Percentiles rank a stretch among this genome's conserved stretches.
phyloP scores from a whole-genome alignment of 2,797 vertebrate genomes.

The Otolemur crassicaudatus region DNA sequence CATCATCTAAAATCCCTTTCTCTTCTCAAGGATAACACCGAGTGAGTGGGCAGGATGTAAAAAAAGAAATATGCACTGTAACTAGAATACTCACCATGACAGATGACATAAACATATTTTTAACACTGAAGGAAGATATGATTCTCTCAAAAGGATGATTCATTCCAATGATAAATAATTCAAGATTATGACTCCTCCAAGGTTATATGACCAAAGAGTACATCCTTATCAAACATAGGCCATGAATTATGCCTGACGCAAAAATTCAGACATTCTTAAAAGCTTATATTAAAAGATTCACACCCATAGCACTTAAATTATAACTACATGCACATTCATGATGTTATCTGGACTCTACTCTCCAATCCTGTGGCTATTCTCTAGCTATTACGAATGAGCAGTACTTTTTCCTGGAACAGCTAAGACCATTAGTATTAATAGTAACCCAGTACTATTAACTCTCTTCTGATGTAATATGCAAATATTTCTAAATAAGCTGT shows the following conservation, averaged over 20 bases:
- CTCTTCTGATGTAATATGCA: neutral
- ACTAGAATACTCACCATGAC: neutral
- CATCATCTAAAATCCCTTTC: neutral
- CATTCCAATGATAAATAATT: conserved; percentile 20
- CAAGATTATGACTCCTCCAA: neutral
- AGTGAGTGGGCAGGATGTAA: conserved; percentile 23
- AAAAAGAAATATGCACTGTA: neutral
- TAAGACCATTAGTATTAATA: conserved; percentile 17
- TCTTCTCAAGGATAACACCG: conserved; percentile 22
- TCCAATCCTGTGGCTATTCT: neutral
- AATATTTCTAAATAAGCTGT: conserved; percentile 41
- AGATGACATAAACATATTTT: conserved; percentile 29
- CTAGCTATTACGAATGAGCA: conserved; percentile 27
- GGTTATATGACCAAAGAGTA: neutral
- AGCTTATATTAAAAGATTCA: neutral
- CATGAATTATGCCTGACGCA: neutral
- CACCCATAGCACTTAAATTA: neutral
- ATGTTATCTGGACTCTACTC: neutral
- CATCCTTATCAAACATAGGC: neutral
- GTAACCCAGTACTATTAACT: neutral
- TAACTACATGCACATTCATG: neutral
- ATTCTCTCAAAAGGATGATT: neutral
- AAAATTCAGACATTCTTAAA: neutral
- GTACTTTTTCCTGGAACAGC: conserved; percentile 38
- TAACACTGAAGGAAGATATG: neutral